A percentile compares a stretch with the other conserved stretches of the same genome.
Evolutionary conservation across 2,888 invertebrate species (phyloP).

Genomic region (Rhaphigaster nebulosa): DNA sequence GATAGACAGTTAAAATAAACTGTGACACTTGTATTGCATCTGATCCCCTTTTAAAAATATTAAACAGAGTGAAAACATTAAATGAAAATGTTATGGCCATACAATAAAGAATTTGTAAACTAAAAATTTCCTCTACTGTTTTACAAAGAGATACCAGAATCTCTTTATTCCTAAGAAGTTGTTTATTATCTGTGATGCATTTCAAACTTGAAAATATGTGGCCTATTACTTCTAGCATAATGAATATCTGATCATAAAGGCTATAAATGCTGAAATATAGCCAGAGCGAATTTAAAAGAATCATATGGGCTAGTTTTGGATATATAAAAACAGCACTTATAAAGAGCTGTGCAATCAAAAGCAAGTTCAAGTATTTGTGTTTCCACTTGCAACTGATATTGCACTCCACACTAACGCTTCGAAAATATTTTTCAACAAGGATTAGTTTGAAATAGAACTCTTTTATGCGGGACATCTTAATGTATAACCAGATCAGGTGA

Average conservation of each 20-base stretch:
- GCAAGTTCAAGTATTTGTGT: background rate
- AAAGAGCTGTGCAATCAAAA: background rate
- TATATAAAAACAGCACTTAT: too few relatives aligned
- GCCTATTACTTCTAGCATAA: background rate
- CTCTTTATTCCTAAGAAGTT: background rate
- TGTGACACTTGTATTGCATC: too few relatives aligned
- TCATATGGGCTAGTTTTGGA: too few relatives aligned
- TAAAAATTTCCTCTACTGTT: background rate
- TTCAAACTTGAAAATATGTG: background rate
- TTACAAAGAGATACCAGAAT: background rate
- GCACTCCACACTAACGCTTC: background rate
- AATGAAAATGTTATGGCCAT: background rate
- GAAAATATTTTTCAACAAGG: too few relatives aligned
- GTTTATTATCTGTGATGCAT: background rate
- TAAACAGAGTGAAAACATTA: background rate
- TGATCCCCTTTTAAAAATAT: background rate
- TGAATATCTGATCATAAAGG: background rate
- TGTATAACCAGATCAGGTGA: too few relatives aligned
- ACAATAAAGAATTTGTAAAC: background rate
- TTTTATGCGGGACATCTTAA: too few relatives aligned
- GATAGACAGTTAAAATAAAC: too few relatives aligned
- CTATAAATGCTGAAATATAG: background rate
- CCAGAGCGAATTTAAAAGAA: too few relatives aligned
- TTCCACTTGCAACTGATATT: background rate
- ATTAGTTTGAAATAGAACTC: too few relatives aligned